Conservation (phyloP, 2,888 invertebrate species). For the Eurytoma californica region DNA sequence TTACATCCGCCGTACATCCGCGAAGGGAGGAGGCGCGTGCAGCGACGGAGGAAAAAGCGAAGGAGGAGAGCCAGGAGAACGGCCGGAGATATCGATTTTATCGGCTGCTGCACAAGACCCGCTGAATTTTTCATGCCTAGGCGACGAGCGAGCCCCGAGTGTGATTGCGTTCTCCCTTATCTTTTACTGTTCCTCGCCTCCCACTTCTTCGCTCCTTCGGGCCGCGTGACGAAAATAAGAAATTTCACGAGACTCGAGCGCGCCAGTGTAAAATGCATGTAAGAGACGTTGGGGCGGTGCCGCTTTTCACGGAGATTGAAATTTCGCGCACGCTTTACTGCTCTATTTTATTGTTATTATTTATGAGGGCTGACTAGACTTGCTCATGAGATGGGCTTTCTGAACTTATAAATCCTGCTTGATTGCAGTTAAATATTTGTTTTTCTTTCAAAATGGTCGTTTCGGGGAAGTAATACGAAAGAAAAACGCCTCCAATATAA, state of each 20-base stretch:
- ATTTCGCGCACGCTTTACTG: neutral
- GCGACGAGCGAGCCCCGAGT: neutral
- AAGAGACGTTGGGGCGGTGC: too few species aligned
- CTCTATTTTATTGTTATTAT: neutral
- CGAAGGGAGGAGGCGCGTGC: neutral
- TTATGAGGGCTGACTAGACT: neutral
- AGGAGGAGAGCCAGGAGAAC: neutral
- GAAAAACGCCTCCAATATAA: too few species aligned
- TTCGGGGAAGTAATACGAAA: too few species aligned
- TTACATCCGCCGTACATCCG: neutral
- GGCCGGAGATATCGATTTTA: conserved; percentile 40
- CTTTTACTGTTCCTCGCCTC: neutral
- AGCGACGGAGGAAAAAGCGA: neutral
- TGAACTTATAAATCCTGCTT: too few species aligned
- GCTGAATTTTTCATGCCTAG: conserved; percentile 49
- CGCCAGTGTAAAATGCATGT: too few species aligned
- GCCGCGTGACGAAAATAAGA: conserved; percentile 40
- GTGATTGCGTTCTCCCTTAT: conserved; percentile 38
- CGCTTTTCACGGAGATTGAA: neutral
- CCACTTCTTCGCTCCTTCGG: neutral
- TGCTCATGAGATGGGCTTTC: too few species aligned
- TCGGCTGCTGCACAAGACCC: neutral
- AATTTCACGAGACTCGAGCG: neutral
- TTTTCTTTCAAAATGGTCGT: too few species aligned
- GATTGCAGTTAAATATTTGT: too few species aligned